A percentile compares a stretch with the other conserved stretches of the same genome.
These are phyloP conservation scores for Antechinus flavipes DNA, from an alignment of 2,113 vertebrate genomes.

Conservation along the genomic window DNA sequence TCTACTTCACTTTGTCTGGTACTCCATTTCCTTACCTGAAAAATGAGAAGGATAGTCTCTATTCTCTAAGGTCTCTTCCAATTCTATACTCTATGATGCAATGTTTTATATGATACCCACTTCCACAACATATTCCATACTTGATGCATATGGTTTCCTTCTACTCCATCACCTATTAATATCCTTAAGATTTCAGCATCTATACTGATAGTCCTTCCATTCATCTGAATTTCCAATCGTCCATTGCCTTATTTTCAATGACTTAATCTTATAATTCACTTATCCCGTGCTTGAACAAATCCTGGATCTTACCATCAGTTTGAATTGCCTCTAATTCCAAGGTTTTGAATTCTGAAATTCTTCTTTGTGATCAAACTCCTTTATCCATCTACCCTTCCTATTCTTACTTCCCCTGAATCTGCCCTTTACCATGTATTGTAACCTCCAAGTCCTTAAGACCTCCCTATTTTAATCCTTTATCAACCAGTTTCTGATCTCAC, in stretches of 20 bases:
- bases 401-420: neutral
- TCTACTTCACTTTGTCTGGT: neutral
- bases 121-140: neutral
- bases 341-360: neutral
- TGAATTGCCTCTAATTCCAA: neutral
- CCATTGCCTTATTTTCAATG: neutral
- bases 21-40: neutral
- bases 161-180: neutral
- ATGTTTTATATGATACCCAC: neutral
- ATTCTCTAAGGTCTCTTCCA: neutral
- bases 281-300: neutral
- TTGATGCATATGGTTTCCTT: neutral
- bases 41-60: neutral
- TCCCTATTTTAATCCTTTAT: neutral
- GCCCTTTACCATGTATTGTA: neutral
- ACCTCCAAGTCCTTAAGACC: neutral
- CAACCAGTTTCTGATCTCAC: neutral
- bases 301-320: neutral
- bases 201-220: neutral
- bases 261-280: neutral
- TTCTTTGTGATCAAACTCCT: neutral
- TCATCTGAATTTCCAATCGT: neutral
- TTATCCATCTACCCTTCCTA: neutral
- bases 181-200: neutral
- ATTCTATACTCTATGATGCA: neutral